These are phyloP conservation scores for Cnemophilus loriae DNA, from an alignment of 2,113 vertebrate species.

Conservation along the genomic window DNA sequence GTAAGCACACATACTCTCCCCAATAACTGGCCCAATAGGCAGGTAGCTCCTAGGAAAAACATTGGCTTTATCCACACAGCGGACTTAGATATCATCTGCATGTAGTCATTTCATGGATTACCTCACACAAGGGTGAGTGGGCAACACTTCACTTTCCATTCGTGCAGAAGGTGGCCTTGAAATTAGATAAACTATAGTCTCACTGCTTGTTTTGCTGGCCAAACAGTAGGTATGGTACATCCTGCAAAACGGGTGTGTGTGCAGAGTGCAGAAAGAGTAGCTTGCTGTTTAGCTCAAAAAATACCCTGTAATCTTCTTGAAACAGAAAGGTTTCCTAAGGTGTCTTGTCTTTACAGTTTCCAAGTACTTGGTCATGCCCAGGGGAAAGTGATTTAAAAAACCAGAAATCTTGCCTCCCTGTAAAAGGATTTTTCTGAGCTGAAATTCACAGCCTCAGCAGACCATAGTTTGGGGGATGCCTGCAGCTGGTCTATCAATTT, in stretches of 20 bases:
- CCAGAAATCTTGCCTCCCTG: neutral
- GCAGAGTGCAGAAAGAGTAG: neutral
- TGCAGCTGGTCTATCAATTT: neutral
- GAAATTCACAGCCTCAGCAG: neutral
- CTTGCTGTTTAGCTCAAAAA: neutral
- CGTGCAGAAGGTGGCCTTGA: neutral
- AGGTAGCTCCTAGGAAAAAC: neutral
- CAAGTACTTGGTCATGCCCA: neutral
- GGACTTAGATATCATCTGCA: accelerated
- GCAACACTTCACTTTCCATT: neutral
- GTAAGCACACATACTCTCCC: neutral
- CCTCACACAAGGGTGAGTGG: neutral
- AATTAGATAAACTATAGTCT: neutral
- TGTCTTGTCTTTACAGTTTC: neutral
- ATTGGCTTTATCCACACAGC: neutral
- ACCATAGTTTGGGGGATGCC: neutral
- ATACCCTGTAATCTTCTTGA: neutral
- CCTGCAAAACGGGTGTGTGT: accelerated
- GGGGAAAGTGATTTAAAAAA: neutral
- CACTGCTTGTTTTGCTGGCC: neutral
- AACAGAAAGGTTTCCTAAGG: neutral
- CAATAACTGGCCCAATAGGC: accelerated
- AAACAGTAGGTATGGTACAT: neutral
- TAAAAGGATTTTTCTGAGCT: neutral
- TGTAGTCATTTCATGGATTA: neutral